Evolutionary conservation across 2,888 invertebrate species (phyloP).

Genomic region (Thysanoteuthis rhombus): DNA sequence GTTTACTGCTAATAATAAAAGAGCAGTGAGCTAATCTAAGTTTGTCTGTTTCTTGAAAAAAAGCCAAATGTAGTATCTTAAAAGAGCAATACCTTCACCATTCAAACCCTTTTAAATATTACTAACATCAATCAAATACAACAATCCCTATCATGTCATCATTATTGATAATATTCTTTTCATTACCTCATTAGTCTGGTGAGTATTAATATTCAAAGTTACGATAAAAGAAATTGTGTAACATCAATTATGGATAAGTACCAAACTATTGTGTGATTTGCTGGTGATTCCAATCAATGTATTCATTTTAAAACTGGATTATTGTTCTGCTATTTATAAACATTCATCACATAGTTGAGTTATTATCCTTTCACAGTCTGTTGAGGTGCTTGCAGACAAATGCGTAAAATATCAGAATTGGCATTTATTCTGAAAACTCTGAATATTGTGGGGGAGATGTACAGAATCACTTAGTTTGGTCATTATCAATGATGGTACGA

Average conservation of each 20-base stretch:
- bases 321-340: background rate
- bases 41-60: too few species aligned
- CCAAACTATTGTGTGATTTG: background rate
- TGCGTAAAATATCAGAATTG: background rate
- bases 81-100: too few species aligned
- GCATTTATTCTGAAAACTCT: too few species aligned
- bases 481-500: background rate
- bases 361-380: background rate
- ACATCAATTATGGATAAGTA: background rate
- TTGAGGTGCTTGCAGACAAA: background rate
- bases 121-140: too few species aligned
- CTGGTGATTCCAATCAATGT: background rate
- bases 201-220: background rate
- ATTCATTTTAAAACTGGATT: background rate
- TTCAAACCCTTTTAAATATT: too few species aligned
- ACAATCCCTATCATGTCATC: too few species aligned
- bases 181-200: background rate
- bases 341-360: background rate
- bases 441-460: background rate
- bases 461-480: background rate
- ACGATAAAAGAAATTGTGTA: background rate
- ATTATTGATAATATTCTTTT: background rate
- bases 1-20: too few species aligned
- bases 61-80: too few species aligned
- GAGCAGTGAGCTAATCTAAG: too few species aligned